Conservation (phyloP, 2,888 invertebrate species). For the Pecten maximus region DNA sequence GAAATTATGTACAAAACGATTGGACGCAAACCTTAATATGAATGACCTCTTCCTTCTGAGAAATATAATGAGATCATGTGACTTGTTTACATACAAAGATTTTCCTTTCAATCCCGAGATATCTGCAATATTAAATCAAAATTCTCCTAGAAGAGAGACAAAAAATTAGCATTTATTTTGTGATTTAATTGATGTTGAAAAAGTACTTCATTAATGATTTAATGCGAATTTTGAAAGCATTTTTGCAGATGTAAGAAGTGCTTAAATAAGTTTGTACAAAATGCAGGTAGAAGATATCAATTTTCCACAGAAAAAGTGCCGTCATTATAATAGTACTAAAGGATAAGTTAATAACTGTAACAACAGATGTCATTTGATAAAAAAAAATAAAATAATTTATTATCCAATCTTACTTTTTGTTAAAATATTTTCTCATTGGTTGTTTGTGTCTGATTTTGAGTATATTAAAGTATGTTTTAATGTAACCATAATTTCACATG, state of each 20-base stretch:
- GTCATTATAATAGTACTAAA: neutral
- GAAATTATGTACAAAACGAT: neutral
- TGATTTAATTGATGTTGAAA: neutral
- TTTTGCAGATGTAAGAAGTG: no score
- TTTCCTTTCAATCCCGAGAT: neutral
- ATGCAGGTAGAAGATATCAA: no score
- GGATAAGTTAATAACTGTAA: neutral
- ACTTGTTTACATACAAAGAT: neutral
- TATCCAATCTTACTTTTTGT: neutral
- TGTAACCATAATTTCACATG: no score
- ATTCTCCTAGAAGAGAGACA: neutral
- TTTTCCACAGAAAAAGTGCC: neutral
- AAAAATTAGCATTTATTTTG: neutral
- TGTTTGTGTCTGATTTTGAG: no score
- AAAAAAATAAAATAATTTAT: constrained; percentile 12
- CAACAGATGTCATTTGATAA: neutral
- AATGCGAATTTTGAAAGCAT: no score
- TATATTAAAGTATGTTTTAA: no score
- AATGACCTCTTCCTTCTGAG: neutral
- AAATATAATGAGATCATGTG: neutral
- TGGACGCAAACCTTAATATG: neutral
- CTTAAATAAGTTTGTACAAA: no score
- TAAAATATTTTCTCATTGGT: neutral
- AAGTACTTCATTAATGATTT: no score
- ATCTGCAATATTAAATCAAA: neutral